These are phyloP conservation scores for Sebastes umbrosus DNA, from an alignment of 2,797 vertebrate genomes.

Conservation along the genomic window DNA sequence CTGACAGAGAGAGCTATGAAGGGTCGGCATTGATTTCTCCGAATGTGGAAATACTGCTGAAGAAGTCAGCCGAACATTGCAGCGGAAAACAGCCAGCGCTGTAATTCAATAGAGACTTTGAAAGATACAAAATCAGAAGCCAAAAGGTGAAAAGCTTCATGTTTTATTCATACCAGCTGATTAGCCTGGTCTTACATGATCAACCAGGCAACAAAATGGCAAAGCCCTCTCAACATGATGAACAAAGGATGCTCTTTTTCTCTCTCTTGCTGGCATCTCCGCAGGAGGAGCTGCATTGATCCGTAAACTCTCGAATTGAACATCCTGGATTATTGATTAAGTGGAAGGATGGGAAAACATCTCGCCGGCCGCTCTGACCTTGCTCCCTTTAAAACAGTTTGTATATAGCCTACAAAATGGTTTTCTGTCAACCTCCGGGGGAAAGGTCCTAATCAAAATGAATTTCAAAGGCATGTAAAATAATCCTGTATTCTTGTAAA, in stretches of 20 bases:
- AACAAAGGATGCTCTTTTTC: conserved; percentile 3
- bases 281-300: not conserved
- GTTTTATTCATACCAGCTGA: conserved; percentile 38
- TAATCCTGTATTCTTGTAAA: not conserved
- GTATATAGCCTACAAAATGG: conserved; percentile 26
- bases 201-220: conserved; percentile 6
- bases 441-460: not conserved
- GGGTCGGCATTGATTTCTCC: not conserved
- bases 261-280: not conserved
- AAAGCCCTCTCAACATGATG: not conserved
- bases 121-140: conserved; percentile 1
- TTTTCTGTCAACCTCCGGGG: not conserved
- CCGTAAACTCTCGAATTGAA: conserved; percentile 14
- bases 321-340: conserved; percentile 54
- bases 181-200: conserved; percentile 17
- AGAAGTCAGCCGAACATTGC: not conserved
- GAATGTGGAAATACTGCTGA: conserved; percentile 17
- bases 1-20: not conserved
- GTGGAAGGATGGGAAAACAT: conserved; percentile 8
- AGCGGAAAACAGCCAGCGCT: not conserved
- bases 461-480: conserved; percentile 21
- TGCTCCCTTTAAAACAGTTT: conserved; percentile 27
- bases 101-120: not conserved
- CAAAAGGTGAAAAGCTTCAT: conserved; percentile 3
- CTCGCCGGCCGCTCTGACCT: not conserved